phyloP scores from a whole-genome alignment of 2,888 invertebrate genomes.

The Eupithecia pulchellata region DNA sequence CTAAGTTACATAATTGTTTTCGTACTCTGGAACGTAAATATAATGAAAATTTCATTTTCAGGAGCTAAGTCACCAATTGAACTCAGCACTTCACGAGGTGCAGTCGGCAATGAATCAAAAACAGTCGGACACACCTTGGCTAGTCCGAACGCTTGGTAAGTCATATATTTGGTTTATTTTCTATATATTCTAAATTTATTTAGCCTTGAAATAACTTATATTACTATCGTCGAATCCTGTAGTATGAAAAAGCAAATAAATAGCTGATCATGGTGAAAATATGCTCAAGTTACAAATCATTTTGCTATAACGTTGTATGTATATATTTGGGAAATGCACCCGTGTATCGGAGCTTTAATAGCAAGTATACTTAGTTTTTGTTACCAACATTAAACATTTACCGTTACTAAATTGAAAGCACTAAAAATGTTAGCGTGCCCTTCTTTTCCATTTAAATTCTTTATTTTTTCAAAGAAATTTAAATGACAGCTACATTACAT shows the following conservation, averaged over 20 bases:
- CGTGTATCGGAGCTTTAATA: too few relatives aligned
- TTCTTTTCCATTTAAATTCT: neutral
- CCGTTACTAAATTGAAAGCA: neutral
- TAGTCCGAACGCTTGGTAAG: slow-evolving; percentile 94
- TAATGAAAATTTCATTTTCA: slow-evolving; percentile 58
- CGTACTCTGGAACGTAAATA: neutral
- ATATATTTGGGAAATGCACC: too few relatives aligned
- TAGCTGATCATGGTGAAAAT: too few relatives aligned
- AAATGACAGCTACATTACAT: neutral
- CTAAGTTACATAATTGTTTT: too few relatives aligned
- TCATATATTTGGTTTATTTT: neutral
- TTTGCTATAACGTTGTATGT: too few relatives aligned
- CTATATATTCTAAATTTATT: neutral
- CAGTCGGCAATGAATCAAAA: slow-evolving; percentile 77
- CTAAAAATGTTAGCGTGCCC: neutral
- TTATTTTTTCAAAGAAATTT: neutral
- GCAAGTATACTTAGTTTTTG: neutral
- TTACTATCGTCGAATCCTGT: neutral
- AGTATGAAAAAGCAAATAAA: too few relatives aligned
- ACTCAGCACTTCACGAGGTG: slow-evolving; percentile 91
- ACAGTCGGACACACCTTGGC: slow-evolving; percentile 94
- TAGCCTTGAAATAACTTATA: neutral
- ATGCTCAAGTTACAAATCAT: too few relatives aligned
- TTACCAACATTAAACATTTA: neutral
- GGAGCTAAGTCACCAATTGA: slow-evolving; percentile 96